Base-by-base conservation (phyloP, 2,797 vertebrate genomes). In the Lagodon rhomboides region DNA sequence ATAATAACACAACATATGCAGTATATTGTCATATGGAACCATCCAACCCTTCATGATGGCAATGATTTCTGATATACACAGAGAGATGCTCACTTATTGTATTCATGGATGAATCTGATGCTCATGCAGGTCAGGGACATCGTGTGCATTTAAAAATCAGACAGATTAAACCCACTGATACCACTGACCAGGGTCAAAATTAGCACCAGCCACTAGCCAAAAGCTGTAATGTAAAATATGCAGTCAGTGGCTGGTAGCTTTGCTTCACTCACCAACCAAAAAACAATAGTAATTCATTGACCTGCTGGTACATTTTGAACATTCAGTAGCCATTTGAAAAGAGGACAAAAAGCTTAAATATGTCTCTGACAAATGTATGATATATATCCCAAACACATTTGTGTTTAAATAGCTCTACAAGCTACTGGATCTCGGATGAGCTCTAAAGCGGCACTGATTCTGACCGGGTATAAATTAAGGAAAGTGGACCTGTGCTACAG, bases 381-480 rank as follows among this genome's bases (percentile, higher is more conserved):
- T 44, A 60, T 30, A 41, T 30, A 49, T 34, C 27, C 18, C 2
- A 59, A 60, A 13, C 20, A 67, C 54, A 56, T 4, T 60, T 22
- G 49, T 69, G 22, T 34, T 38, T 70, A 54, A 68, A 51, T 27
- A 68, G 12, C 55, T 74, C 50, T 30, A 2, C 5, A 34, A 22
- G 23, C 47, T 43, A 53, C 67, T 43, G 16, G 58, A 68, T 78
- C 56, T 25, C 25, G 50, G 22, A 54, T 20, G 17, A 73, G 41
- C 53, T 44, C 16, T 58, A 58, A 27, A 34, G 67, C 23, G 44
- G 18, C 18, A 61, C 13, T 38, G 34, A 69, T 62, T 83, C 30
- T 68, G 60, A 58, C 23, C 46, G 49, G 51, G 46, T 61, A 30
- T 49, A 78, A 46, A 55, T 59, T 13, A 68, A 83, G 6, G 20